phyloP scores from a whole-genome alignment of 2,888 invertebrate genomes.

The Drosophila melanocephala region DNA sequence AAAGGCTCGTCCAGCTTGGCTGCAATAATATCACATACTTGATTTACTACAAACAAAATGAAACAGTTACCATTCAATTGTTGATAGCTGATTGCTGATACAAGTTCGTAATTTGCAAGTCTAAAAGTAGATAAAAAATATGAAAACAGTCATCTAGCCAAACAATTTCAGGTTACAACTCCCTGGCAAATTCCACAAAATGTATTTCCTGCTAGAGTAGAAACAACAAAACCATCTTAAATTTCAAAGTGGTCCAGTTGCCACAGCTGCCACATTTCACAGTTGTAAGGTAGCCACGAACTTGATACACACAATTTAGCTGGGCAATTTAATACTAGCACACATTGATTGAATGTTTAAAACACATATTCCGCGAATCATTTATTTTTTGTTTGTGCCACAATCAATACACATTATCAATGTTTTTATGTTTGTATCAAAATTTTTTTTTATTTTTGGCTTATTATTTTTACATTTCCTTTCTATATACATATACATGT shows the following conservation, averaged over 20 bases:
- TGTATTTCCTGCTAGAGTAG: neutral
- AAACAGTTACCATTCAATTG: conserved; percentile 3
- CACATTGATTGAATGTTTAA: neutral
- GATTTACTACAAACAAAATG: neutral
- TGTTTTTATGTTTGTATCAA: conserved; percentile 24
- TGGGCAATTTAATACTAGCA: conserved; percentile 1
- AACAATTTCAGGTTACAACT: neutral
- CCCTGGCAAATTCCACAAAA: neutral
- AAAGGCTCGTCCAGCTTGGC: neutral
- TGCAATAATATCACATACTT: neutral
- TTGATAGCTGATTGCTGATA: neutral
- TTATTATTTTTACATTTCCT: conserved; percentile 2
- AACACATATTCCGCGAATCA: neutral
- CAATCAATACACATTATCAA: conserved; percentile 29
- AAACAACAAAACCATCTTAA: neutral
- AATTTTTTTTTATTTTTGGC: neutral
- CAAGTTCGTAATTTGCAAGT: neutral
- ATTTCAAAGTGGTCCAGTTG: neutral
- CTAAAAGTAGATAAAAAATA: neutral
- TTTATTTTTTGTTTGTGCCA: conserved; percentile 7
- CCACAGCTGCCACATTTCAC: neutral
- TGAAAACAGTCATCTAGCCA: neutral
- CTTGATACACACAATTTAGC: neutral
- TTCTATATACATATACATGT: conserved; percentile 3
- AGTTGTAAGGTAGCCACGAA: conserved; percentile 1